Base-by-base conservation (phyloP, 1,140 invertebrate species). In the Trichoplusia ni region DNA sequence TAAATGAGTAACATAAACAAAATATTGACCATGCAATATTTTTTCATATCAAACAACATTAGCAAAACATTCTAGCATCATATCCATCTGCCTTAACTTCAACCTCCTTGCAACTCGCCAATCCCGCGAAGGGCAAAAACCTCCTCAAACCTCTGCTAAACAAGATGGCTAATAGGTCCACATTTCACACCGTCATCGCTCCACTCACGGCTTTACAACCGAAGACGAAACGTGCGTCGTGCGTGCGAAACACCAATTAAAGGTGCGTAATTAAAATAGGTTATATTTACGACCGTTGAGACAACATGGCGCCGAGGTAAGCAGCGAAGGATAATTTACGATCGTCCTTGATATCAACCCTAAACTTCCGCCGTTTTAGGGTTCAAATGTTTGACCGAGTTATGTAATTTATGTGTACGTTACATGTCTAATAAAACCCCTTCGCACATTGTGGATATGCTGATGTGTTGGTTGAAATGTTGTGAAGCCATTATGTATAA, bases 271-370 rank as follows among this genome's bases (percentile, higher is more conserved):
- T 87, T 84, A 88, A 81, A 84, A 79, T 75, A 73, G 77, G 71
- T 84, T 87, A 84, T 80, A 81, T 84, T 86, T 79, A 80, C 79
- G 73, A 78, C 74, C 70, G 70, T 73, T 75, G 53, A 84, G 80
- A 84, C 80, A 79, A 84, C 70, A 68, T 71, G 79, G 77, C 75
- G 77, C 73, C 71, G 61, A 73, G 70, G 71, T 74, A 67, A 67
- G 53, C 61, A 42, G 70, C 66, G 66, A 73, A 54, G 61, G 40
- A 67, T 78, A 64, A 87, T 84, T 77, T 81, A 85, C 65, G 38
- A 58, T 33, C 77, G 78, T 80, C 77, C 75, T 84, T 83, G 81
- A 78, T 82, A 77, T 75, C 73, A 79, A 80, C 80, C 79, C 58
- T 53, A 72, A 77, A 74, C 64, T 73, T 79, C 38, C 61, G 58